Conservation (phyloP, 1,140 invertebrate genomes). For the Leptinotarsa lineolata region DNA sequence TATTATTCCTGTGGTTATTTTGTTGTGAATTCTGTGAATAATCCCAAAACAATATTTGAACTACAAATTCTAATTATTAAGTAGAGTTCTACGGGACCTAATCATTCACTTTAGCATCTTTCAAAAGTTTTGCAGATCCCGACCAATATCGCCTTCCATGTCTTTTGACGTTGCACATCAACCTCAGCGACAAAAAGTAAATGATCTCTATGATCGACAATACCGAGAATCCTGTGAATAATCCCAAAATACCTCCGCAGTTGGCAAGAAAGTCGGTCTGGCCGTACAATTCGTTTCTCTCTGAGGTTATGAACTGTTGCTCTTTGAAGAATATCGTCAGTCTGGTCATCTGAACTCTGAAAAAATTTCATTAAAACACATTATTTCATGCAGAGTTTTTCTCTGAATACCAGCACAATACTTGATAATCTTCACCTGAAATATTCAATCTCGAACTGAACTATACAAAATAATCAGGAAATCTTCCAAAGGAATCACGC, state of each 20-base stretch:
- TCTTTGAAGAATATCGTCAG: constrained; percentile 66
- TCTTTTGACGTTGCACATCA: constrained; percentile 53
- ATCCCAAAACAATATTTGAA: no score
- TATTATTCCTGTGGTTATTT: no score
- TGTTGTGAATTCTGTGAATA: no score
- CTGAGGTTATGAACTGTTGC: constrained; percentile 67
- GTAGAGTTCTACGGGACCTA: not conserved
- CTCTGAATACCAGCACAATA: no score
- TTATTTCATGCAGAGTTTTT: no score
- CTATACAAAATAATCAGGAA: no score
- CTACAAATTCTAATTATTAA: no score
- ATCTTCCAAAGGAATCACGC: no score
- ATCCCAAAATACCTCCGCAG: constrained; percentile 68
- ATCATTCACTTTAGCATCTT: constrained; percentile 35
- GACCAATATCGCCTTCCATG: constrained; percentile 50
- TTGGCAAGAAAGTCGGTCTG: constrained; percentile 69
- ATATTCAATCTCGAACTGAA: no score
- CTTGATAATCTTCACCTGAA: no score
- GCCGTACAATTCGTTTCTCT: constrained; percentile 67
- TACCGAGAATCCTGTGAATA: constrained; percentile 71
- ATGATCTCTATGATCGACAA: constrained; percentile 68
- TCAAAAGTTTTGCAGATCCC: constrained; percentile 45
- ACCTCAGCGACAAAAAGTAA: constrained; percentile 65
- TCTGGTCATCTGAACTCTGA: constrained; percentile 54
- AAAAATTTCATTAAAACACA: not conserved